Evolutionary conservation across 1,140 invertebrate genomes (phyloP), one percentile per base, ranked within the genome.

Genomic region (Andricus grossulariae): DNA sequence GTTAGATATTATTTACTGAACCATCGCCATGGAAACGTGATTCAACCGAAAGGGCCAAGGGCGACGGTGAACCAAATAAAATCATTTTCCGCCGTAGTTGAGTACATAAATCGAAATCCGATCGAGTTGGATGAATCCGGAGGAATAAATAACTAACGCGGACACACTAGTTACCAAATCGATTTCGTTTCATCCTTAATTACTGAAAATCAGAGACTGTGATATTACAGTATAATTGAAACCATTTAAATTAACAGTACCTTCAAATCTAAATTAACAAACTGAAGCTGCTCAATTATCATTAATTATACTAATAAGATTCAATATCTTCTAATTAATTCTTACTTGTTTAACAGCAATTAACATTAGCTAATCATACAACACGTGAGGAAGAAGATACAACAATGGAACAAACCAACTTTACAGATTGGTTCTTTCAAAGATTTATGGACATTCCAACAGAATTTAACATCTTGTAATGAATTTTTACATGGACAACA

Each of bases 1-100:
- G 83, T 74, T 84, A 55, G 74, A 82, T 73, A 76, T 82, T 84
- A 84, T 84, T 83, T 85, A 84, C 77, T 54, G 52, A 66, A 49
- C 55, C 73, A 79, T 79, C 72, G 74, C 52, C 82, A 79, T 82
- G 76, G 78, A 80, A 82, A 84, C 78, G 54, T 55, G 13, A 51
- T 45, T 52, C 25, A 66, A 66, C 32, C 60, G 60, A 66, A 66
- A 60, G 21, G 60, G 25, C 60, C 15, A 66, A 32, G 60, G 25
- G 25, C 32, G 60, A 66, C 39, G 25, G 60, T 16, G 60, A 66
- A 66, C 60, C 60, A 66, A 66, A 66, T 66, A 66, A 66, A 39
- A 66, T 66, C 60, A 66, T 66, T 66, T 66, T 66, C 60, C 60
- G 39, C 39, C 45, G 60, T 66, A 66, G 39, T 13, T 12, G 19